Evolutionary conservation across 2,797 vertebrate species (phyloP).

Genomic region (Hoplostethus atlanticus): DNA sequence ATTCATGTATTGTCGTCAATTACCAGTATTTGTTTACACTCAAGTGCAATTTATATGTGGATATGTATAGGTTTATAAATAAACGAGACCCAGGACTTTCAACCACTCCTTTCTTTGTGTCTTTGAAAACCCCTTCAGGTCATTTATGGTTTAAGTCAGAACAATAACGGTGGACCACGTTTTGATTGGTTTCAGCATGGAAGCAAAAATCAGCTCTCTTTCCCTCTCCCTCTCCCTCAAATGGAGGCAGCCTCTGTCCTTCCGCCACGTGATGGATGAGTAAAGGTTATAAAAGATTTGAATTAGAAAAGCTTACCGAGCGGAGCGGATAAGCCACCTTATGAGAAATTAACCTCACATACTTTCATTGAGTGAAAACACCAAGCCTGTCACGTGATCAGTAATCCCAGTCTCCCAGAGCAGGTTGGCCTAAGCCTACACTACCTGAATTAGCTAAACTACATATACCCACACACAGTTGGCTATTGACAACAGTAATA

Average conservation of each 20-base stretch:
- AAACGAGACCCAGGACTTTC: constrained; percentile 85
- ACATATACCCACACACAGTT: too few relatives aligned
- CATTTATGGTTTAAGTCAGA: background rate
- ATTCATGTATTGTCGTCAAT: constrained; percentile 81
- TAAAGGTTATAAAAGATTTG: constrained; percentile 77
- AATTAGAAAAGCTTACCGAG: constrained; percentile 78
- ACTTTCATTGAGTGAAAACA: constrained; percentile 66
- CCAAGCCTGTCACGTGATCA: constrained; percentile 56
- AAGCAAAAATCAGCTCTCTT: background rate
- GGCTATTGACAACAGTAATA: background rate
- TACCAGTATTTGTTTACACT: constrained; percentile 91
- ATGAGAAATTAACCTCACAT: constrained; percentile 67
- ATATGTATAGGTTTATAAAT: constrained; percentile 93
- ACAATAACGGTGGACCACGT: too few relatives aligned
- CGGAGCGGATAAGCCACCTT: constrained; percentile 73
- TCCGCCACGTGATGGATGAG: constrained; percentile 52
- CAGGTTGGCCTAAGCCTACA: constrained; percentile 24
- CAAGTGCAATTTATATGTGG: constrained; percentile 88
- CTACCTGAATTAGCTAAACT: constrained; percentile 1
- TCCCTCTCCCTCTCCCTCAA: constrained; percentile 17
- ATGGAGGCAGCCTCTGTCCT: constrained; percentile 36
- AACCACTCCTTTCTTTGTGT: constrained; percentile 37
- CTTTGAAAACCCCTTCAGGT: background rate
- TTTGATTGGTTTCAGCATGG: background rate
- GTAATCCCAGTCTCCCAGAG: constrained; percentile 43